Evolutionary conservation across 2,797 vertebrate genomes (phyloP).

Genomic region (Gymnodraco acuticeps): DNA sequence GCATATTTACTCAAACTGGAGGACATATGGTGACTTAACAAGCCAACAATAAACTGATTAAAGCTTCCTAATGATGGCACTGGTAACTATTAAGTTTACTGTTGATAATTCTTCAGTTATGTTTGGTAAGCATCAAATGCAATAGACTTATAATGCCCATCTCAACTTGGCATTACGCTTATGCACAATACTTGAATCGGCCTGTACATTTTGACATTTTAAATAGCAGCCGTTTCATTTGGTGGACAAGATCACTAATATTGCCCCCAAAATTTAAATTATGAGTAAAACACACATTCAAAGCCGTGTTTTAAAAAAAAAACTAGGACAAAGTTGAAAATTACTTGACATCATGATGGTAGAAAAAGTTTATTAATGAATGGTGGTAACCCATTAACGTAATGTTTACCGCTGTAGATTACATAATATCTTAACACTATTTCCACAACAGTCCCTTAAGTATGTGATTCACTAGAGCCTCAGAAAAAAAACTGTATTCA

Average conservation of each 20-base stretch:
- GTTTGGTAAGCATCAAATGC: not conserved
- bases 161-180: not conserved
- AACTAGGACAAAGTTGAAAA: not conserved
- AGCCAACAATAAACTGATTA: not conserved
- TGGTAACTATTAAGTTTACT: not conserved
- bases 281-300: not conserved
- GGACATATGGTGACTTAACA: not conserved
- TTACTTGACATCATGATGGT: not conserved
- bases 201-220: not conserved
- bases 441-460: not conserved
- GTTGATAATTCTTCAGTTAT: not conserved
- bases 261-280: not conserved
- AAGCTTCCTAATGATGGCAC: not conserved
- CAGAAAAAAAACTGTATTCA: constrained; percentile 1
- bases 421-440: constrained; percentile 3
- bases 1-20: constrained; percentile 5
- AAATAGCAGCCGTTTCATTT: not conserved
- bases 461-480: not conserved
- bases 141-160: not conserved
- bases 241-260: not conserved
- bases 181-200: not conserved
- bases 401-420: not conserved
- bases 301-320: not conserved
- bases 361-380: not conserved
- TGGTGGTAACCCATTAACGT: not conserved